Base-by-base conservation (phyloP, 2,888 invertebrate species). In the Griposia aprilina region DNA sequence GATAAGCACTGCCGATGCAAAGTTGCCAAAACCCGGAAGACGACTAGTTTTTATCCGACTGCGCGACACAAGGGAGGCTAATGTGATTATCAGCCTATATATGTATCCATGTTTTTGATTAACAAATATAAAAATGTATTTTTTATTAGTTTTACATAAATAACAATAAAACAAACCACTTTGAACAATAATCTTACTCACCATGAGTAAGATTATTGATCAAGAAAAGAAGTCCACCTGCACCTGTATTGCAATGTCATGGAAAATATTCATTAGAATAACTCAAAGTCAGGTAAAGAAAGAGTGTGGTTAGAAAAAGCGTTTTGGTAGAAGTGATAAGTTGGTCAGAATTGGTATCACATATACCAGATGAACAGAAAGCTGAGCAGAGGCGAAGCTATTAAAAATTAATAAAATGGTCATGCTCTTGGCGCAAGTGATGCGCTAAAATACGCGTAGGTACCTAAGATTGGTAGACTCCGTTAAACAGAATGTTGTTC, bases 391-490 rank as follows among this genome's bases (percentile, higher is more conserved):
- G 15, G 69, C 63, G 36, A 87, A 83, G 84, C 76, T 36, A 20
- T 69, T 69, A 57, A 62, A 52, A 65, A 68, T 50, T 36, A 72
- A 13, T 55, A 69, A 59, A 65, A 65, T 72, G 67, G 59, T 36
- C 84, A 84, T 84, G 84, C 84, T 72, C n/a, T 26, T 66, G 36
- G 52, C n/a, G 60, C 45, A 69, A 69, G 45, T 75, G 23, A 62
- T 75, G 84, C 73, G 67, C 73, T 59, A 66, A 69, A 13, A 72
- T 60, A 70, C 52, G 45, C 66, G 45, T 82, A 89, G 20, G 83
- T 90, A 90, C 90, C 91, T 93, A 94, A 84, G 89, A 80, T 30
- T 87, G 87, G 88, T 84, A 92, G 57, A 87, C 81, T 81, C 92
- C 92, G 59, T 74, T 88, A 84, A 92, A 92, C 20, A 92, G 52